Percentiles rank a stretch among this genome's conserved stretches.
These are phyloP conservation scores for Chelonus formosanus DNA, from an alignment of 2,888 invertebrate species.

Conservation along the genomic window DNA sequence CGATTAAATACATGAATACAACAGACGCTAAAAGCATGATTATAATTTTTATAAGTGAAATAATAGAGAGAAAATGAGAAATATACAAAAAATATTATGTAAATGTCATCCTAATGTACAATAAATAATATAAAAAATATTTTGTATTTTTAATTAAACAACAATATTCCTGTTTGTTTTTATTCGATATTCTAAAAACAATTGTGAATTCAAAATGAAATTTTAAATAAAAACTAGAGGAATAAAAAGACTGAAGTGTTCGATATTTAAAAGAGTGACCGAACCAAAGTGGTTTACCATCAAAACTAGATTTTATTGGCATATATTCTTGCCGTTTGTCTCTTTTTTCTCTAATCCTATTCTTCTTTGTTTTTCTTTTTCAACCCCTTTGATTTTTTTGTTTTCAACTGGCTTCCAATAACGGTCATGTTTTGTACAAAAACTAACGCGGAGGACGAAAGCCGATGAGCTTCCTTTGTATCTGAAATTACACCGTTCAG, in stretches of 20 bases:
- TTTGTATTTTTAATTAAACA: too few species aligned
- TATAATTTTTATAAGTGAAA: slow-evolving; percentile 38
- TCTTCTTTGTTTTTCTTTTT: slow-evolving; percentile 17
- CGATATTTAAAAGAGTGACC: slow-evolving; percentile 15
- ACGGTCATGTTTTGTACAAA: slow-evolving; percentile 33
- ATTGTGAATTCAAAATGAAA: not conserved
- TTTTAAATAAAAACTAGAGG: not conserved
- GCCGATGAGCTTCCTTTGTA: slow-evolving; percentile 4
- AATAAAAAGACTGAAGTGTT: not conserved
- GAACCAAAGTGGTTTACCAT: slow-evolving; percentile 35
- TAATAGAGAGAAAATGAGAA: slow-evolving; percentile 4
- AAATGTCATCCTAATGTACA: not conserved
- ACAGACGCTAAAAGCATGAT: slow-evolving; percentile 29
- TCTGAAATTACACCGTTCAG: slow-evolving; percentile 16
- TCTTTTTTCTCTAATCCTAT: slow-evolving; percentile 4
- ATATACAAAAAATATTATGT: slow-evolving; percentile 6
- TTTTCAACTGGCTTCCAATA: slow-evolving; percentile 35
- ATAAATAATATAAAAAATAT: slow-evolving; percentile 2
- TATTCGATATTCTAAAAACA: too few species aligned
- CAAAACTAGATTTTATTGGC: slow-evolving; percentile 23
- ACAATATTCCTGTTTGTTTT: too few species aligned
- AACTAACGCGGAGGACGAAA: slow-evolving; percentile 2
- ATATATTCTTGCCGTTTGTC: slow-evolving; percentile 6
- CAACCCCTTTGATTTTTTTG: slow-evolving; percentile 1
- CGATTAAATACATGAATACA: not conserved